Percentiles rank a stretch among this genome's conserved stretches.
phyloP scores from a whole-genome alignment of 2,113 vertebrate genomes.

The Microtus montanus region DNA sequence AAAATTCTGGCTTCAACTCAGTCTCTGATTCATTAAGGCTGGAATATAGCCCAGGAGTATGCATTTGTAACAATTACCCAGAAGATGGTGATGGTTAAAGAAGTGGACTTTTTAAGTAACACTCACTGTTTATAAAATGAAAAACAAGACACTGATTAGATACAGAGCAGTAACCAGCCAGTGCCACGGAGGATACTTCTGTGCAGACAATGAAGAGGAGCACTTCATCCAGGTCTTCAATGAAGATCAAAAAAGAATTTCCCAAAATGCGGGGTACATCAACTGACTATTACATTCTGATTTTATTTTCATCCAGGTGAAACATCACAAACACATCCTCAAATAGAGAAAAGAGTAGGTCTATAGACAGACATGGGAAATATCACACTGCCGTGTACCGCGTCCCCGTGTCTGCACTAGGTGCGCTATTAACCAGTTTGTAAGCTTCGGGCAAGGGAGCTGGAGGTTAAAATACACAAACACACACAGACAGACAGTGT shows the following conservation, averaged over 20 bases:
- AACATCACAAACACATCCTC: not conserved
- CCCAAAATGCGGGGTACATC: not conserved
- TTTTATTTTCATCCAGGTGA: not conserved
- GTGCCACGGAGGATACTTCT: not conserved
- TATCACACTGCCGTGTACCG: not conserved
- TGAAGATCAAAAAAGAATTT: not conserved
- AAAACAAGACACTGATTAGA: not conserved
- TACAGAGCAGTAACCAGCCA: not conserved
- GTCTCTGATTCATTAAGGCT: not conserved
- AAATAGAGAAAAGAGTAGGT: too few relatives aligned
- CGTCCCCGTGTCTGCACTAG: too few relatives aligned
- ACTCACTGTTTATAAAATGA: not conserved
- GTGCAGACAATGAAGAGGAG: not conserved
- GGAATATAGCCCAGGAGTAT: not conserved
- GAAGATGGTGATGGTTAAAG: not conserved
- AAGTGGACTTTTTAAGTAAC: not conserved
- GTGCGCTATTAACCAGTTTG: too few relatives aligned
- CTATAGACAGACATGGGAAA: not conserved
- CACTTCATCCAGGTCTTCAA: not conserved
- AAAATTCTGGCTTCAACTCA: not conserved
- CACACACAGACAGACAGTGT: too few relatives aligned
- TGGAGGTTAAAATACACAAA: too few relatives aligned
- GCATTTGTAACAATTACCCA: constrained; percentile 17
- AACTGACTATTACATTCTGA: not conserved
- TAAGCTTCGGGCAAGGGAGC: too few relatives aligned